These are phyloP conservation scores for Pseudoips prasinana DNA, from an alignment of 2,888 invertebrate species.

Conservation along the genomic window DNA sequence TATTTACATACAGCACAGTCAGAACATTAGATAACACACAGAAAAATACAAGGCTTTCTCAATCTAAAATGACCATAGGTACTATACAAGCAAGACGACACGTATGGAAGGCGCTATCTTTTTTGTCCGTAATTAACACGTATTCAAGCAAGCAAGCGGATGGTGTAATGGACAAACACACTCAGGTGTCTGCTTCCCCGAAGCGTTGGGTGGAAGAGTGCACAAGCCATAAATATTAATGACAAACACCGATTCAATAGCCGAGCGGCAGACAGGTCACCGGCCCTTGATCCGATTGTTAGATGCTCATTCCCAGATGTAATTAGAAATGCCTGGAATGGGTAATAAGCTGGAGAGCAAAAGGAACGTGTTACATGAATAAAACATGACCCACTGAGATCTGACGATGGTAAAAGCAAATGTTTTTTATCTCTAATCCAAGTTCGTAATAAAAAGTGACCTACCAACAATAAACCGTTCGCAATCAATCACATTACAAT, in stretches of 20 bases:
- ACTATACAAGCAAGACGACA: conserved; percentile 12
- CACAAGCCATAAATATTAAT: conserved; percentile 75
- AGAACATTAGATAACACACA: conserved; percentile 19
- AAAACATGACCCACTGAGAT: conserved; percentile 39
- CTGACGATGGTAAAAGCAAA: conserved; percentile 22
- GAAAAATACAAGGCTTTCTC: conserved; percentile 11
- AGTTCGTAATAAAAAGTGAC: conserved; percentile 34
- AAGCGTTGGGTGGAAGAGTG: conserved; percentile 62
- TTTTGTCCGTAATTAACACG: conserved; percentile 39
- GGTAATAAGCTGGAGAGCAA: conserved; percentile 42
- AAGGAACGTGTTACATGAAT: conserved; percentile 48
- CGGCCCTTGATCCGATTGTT: conserved; percentile 72
- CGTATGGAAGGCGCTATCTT: conserved; percentile 16
- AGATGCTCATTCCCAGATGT: conserved; percentile 60
- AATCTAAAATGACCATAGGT: conserved; percentile 15
- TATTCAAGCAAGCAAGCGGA: conserved; percentile 35
- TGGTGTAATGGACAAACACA: conserved; percentile 61
- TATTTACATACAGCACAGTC: conserved; percentile 17
- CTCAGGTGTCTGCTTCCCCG: conserved; percentile 61
- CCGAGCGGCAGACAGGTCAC: conserved; percentile 63
- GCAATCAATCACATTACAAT: conserved; percentile 36
- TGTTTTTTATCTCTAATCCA: conserved; percentile 11
- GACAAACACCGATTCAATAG: conserved; percentile 70
- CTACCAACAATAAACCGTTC: conserved; percentile 32
- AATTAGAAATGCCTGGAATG: conserved; percentile 61